phyloP scores from a whole-genome alignment of 2,113 vertebrate genomes.

The Pogonocichla stellata region DNA sequence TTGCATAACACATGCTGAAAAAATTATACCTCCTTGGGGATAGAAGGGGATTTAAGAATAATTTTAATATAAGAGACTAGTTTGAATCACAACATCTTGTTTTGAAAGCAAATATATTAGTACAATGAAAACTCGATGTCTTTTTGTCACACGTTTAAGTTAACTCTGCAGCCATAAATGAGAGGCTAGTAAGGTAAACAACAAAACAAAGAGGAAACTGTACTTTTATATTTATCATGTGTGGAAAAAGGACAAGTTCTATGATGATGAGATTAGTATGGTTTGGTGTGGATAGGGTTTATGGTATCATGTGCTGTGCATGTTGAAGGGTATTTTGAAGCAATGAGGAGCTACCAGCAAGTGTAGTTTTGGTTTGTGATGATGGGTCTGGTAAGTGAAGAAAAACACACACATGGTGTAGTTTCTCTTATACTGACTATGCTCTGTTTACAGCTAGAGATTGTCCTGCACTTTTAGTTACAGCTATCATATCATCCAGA shows the following conservation, averaged over 20 bases:
- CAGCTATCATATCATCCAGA: background rate
- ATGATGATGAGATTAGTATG: background rate
- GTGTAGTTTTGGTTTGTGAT: background rate
- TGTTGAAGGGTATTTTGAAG: background rate
- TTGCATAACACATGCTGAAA: background rate
- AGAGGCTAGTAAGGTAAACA: background rate
- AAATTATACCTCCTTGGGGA: accelerated
- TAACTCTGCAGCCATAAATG: background rate
- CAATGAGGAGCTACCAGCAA: background rate
- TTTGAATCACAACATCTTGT: background rate
- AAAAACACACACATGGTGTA: background rate
- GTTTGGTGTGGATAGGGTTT: background rate
- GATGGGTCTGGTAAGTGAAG: background rate
- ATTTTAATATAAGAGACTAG: background rate
- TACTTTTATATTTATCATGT: background rate
- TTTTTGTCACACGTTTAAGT: background rate
- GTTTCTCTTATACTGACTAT: background rate
- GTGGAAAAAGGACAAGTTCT: background rate
- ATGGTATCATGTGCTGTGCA: background rate
- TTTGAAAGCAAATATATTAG: background rate
- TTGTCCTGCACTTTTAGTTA: background rate
- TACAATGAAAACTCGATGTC: background rate
- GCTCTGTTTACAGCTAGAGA: background rate
- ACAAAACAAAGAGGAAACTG: background rate
- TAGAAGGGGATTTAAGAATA: background rate